These are phyloP conservation scores for Drosophila barbarae DNA, from an alignment of 2,888 invertebrate species.

Conservation along the genomic window DNA sequence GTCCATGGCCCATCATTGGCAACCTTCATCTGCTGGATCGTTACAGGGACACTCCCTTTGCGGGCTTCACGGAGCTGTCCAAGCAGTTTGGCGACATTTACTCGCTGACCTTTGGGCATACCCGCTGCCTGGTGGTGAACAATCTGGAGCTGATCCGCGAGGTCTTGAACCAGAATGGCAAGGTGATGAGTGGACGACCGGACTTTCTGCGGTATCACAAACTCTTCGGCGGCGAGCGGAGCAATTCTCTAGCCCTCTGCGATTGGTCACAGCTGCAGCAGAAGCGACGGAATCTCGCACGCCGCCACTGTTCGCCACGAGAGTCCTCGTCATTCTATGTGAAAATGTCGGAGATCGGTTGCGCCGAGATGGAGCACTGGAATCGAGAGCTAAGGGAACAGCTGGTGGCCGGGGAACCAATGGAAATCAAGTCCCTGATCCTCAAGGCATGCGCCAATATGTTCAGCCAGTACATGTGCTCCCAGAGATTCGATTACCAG, in stretches of 20 bases:
- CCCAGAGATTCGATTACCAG: conserved; percentile 85
- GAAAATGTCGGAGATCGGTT: conserved; percentile 85
- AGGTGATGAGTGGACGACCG: conserved; percentile 90
- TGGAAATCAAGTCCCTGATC: conserved; percentile 85
- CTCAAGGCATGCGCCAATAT: conserved; percentile 89
- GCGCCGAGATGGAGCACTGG: conserved; percentile 84
- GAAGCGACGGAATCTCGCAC: conserved; percentile 86
- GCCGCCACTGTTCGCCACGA: conserved; percentile 89
- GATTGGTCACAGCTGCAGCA: conserved; percentile 92
- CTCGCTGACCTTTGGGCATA: conserved; percentile 85
- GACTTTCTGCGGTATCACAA: conserved; percentile 90
- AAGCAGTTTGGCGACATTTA: conserved; percentile 88
- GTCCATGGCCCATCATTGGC: conserved; percentile 85
- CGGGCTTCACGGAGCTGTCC: conserved; percentile 85
- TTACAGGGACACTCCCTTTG: conserved; percentile 84
- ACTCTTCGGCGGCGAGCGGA: conserved; percentile 90
- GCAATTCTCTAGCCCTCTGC: conserved; percentile 90
- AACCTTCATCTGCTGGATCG: conserved; percentile 85
- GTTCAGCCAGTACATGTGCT: conserved; percentile 92
- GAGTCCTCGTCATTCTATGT: conserved; percentile 86
- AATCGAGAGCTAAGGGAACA: conserved; percentile 81
- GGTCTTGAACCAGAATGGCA: conserved; percentile 89
- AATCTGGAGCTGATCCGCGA: conserved; percentile 86
- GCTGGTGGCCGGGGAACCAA: conserved; percentile 75
- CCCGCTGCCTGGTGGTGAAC: conserved; percentile 87